phyloP scores from a whole-genome alignment of 23 tunicate species.

The Ascidia mentula region DNA sequence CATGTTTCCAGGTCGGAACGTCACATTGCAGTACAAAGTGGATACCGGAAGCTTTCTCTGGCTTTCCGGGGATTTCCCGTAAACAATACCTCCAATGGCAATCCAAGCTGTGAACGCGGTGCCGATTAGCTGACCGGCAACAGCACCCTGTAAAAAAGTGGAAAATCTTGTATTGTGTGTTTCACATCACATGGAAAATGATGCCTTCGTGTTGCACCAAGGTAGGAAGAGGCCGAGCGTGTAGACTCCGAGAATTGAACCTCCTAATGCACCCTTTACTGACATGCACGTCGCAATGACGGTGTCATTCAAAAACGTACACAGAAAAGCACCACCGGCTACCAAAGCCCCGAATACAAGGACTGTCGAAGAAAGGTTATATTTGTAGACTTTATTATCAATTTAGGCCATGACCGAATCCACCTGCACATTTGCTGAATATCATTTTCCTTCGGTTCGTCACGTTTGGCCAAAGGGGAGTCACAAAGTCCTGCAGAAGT shows the following conservation, averaged over 20 bases:
- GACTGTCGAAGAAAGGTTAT: conserved; percentile 22
- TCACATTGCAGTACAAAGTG: not conserved
- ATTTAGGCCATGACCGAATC: no score
- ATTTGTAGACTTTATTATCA: no score
- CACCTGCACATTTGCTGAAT: conserved; percentile 34
- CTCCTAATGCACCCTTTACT: conserved; percentile 26
- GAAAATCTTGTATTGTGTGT: not conserved
- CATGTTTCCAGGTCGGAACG: no score
- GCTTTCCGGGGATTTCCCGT: conserved; percentile 16
- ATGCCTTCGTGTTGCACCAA: conserved; percentile 32
- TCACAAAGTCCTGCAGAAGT: conserved; percentile 42
- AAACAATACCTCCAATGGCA: conserved; percentile 21
- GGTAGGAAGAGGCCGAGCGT: conserved; percentile 62
- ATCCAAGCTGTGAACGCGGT: conserved; percentile 22
- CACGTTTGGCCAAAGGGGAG: conserved; percentile 22
- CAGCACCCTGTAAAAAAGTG: conserved; percentile 43
- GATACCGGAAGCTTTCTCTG: conserved; percentile 25
- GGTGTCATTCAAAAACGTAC: conserved; percentile 8
- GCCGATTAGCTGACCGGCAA: conserved; percentile 30
- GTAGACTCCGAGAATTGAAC: conserved; percentile 44
- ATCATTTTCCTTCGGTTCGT: conserved; percentile 11
- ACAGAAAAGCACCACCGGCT: conserved; percentile 10
- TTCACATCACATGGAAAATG: not conserved
- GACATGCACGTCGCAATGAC: conserved; percentile 13
- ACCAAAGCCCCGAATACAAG: conserved; percentile 26